Evolutionary conservation across 2,888 invertebrate species (phyloP).

Genomic region (Drosophila formosana): DNA sequence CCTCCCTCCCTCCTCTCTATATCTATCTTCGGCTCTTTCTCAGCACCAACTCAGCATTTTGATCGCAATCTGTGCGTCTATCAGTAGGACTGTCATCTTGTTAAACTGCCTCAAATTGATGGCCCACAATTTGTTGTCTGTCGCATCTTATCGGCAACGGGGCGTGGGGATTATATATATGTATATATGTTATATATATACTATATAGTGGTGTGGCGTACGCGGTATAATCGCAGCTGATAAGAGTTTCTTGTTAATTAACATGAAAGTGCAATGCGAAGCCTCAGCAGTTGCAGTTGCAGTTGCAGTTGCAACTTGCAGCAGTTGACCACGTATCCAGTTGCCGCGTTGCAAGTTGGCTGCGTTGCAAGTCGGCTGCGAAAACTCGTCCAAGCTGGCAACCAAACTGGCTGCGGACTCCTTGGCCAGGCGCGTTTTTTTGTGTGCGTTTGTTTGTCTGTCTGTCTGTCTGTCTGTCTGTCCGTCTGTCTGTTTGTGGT

Average conservation of each 20-base stretch:
- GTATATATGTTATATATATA: conserved; percentile 15
- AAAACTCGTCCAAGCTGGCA: conserved; percentile 56
- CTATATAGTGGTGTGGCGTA: conserved; percentile 42
- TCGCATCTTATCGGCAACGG: conserved; percentile 55
- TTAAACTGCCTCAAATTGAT: conserved; percentile 48
- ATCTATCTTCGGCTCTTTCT: neutral
- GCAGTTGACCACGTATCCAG: neutral
- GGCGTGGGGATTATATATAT: conserved; percentile 2
- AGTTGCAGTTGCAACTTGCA: neutral
- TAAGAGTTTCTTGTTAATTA: conserved; percentile 75
- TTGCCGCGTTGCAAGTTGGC: neutral
- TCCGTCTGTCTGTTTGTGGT: too few relatives aligned
- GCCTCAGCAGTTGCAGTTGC: conserved; percentile 21
- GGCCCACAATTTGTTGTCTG: conserved; percentile 68
- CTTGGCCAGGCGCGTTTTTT: conserved; percentile 33
- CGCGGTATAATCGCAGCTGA: conserved; percentile 68
- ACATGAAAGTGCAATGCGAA: conserved; percentile 73
- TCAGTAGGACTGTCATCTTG: conserved; percentile 11
- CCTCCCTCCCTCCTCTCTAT: neutral
- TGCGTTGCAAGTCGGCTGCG: conserved; percentile 22
- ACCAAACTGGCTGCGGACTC: conserved; percentile 38
- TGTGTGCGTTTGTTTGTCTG: conserved; percentile 9
- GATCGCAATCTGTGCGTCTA: neutral
- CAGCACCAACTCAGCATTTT: neutral
- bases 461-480: neutral